These are phyloP conservation scores for Chalcis sispes DNA, from an alignment of 2,888 invertebrate species.

Conservation along the genomic window DNA sequence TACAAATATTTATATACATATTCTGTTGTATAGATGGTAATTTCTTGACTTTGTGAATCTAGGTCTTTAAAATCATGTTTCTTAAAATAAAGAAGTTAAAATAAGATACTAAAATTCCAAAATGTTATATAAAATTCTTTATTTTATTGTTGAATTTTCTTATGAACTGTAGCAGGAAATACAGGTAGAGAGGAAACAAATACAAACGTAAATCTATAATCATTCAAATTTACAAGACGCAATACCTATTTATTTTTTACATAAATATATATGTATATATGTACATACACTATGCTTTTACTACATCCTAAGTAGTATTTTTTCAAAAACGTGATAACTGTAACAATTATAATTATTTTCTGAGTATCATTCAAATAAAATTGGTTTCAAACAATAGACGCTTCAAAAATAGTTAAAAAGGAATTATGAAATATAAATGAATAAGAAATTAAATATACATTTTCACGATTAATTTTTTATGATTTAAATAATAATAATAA, in stretches of 20 bases:
- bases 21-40: slow-evolving; percentile 39
- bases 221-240: slow-evolving; percentile 56
- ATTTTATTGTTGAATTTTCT: slow-evolving; percentile 50
- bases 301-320: slow-evolving; percentile 52
- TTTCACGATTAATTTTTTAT: slow-evolving; percentile 33
- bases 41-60: slow-evolving; percentile 14
- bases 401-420: slow-evolving; percentile 38
- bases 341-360: slow-evolving; percentile 51
- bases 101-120: slow-evolving; percentile 31
- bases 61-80: slow-evolving; percentile 26
- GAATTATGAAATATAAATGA: slow-evolving; percentile 29
- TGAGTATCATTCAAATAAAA: slow-evolving; percentile 51
- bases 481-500: slow-evolving; percentile 18
- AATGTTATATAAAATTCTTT: slow-evolving; percentile 40
- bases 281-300: slow-evolving; percentile 58
- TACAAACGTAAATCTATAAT: slow-evolving; percentile 50
- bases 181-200: slow-evolving; percentile 49
- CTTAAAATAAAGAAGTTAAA: slow-evolving; percentile 32
- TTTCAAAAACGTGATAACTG: slow-evolving; percentile 48
- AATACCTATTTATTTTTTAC: slow-evolving; percentile 58
- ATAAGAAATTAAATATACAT: slow-evolving; percentile 16
- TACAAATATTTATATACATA: slow-evolving; percentile 40
- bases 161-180: slow-evolving; percentile 37
- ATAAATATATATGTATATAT: slow-evolving; percentile 59
- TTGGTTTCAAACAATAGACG: slow-evolving; percentile 44